These are phyloP conservation scores for Formica selysi DNA, from an alignment of 1,140 invertebrate species.

Conservation along the genomic window DNA sequence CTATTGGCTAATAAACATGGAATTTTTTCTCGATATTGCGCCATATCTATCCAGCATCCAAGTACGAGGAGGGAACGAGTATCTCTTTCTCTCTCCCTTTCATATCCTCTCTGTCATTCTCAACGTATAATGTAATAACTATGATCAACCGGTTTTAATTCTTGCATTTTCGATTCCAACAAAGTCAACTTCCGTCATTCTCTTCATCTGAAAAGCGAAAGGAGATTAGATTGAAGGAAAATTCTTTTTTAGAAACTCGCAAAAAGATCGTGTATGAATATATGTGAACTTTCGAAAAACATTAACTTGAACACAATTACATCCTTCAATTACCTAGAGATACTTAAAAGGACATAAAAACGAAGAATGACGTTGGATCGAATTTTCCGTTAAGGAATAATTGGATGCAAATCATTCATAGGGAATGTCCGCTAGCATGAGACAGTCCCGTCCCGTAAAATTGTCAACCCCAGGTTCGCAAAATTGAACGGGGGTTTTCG, in stretches of 20 bases:
- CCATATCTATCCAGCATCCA: conserved; percentile 49
- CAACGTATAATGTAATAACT: conserved; percentile 46
- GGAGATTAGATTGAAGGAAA: background rate
- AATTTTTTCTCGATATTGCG: conserved; percentile 66
- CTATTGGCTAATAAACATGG: conserved; percentile 54
- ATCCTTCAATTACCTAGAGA: conserved; percentile 48
- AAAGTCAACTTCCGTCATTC: background rate
- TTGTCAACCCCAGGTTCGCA: background rate
- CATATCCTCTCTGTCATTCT: background rate
- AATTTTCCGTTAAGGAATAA: conserved; percentile 67
- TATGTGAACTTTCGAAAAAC: too few species aligned
- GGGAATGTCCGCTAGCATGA: background rate
- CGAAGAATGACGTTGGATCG: background rate
- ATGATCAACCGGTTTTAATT: conserved; percentile 67
- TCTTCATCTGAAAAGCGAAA: background rate
- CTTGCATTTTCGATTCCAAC: conserved; percentile 68
- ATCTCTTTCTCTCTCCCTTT: background rate
- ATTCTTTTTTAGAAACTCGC: too few species aligned
- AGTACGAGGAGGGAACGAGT: conserved; percentile 20
- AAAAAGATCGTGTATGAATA: too few species aligned
- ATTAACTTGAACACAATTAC: conserved; percentile 18
- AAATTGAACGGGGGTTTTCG: background rate
- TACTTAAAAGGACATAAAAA: conserved; percentile 61
- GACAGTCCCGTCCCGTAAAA: too few species aligned
- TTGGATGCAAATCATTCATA: conserved; percentile 69